Evolutionary conservation across 2,888 invertebrate species (phyloP), one percentile per base, ranked within the genome.

Genomic region (Norana najaformis): DNA sequence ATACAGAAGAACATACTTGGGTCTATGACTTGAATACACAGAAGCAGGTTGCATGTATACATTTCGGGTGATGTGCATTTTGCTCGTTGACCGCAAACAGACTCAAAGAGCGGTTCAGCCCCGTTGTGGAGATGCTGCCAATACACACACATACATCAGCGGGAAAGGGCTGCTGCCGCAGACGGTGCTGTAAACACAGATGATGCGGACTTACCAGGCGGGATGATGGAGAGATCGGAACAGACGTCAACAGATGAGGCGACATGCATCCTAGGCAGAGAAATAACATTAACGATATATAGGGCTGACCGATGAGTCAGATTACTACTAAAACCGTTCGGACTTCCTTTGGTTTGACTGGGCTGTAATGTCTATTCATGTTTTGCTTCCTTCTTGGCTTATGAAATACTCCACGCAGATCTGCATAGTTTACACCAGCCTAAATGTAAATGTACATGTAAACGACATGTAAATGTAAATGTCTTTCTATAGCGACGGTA

Each of bases 161-260:
- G 69, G 69, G 69, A 69, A n/a, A 69, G 13, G 69, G 30, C 69
- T 30, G 69, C 69, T 69, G 69, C n/a, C 4, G 69, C 69, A 69
- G 69, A 85, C 35, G 85, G n/a, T 36, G 37, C 13, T 85, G 85
- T 85, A 85, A 85, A 85, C 85, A 85, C 36, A 37, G 37, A 37
- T 35, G 37, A 35, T 85, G 85, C 20, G 37, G 37, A 85, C 85
- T 37, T 85, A 85, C 85, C 85, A 85, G 85, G 18, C 85, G 85
- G 20, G 85, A 36, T 23, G 85, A 85, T 85, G 85, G 85, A 85
- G 85, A 85, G 85, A 85, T 36, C 35, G 85, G 37, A 36, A 30
- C 85, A 36, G 85, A 85, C 37, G 85, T 23, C 35, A 37, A 85
- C 85, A 37, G 85, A 85, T 85, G 85, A 85, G 85, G 35, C 37